Percentiles rank a stretch among this genome's conserved stretches.
phyloP scores from a whole-genome alignment of 1,140 invertebrate genomes.

The Bombus soroeensis region DNA sequence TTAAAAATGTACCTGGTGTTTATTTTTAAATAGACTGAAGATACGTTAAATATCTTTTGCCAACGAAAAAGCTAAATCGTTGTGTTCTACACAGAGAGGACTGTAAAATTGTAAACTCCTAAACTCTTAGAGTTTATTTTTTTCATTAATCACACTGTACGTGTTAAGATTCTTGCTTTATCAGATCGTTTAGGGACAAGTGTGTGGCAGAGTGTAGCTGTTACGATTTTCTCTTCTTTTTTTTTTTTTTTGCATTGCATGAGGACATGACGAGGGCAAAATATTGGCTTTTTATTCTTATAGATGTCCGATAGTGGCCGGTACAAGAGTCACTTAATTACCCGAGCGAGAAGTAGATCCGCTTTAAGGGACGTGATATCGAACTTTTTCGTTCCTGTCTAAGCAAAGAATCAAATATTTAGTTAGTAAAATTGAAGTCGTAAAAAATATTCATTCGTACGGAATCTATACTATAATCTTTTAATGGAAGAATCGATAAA shows the following conservation, averaged over 20 bases:
- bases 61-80: too few relatives aligned
- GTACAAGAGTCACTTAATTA: conserved; percentile 13
- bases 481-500: conserved; percentile 4
- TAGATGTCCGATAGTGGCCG: conserved; percentile 3
- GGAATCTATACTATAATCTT: neutral
- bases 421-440: neutral
- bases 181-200: neutral
- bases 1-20: too few relatives aligned
- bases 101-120: too few relatives aligned
- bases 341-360: neutral
- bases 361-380: neutral
- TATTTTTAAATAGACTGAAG: too few relatives aligned
- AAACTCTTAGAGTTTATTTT: too few relatives aligned
- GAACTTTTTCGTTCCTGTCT: neutral
- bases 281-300: neutral
- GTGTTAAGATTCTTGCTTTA: neutral
- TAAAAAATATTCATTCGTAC: neutral
- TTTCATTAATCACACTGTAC: neutral
- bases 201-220: neutral
- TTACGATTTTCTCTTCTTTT: too few relatives aligned
- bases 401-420: neutral
- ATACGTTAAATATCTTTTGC: too few relatives aligned
- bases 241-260: neutral
- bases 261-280: neutral
- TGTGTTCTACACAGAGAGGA: too few relatives aligned